phyloP scores from a whole-genome alignment of 2,888 invertebrate genomes.

The Tipula unca region DNA sequence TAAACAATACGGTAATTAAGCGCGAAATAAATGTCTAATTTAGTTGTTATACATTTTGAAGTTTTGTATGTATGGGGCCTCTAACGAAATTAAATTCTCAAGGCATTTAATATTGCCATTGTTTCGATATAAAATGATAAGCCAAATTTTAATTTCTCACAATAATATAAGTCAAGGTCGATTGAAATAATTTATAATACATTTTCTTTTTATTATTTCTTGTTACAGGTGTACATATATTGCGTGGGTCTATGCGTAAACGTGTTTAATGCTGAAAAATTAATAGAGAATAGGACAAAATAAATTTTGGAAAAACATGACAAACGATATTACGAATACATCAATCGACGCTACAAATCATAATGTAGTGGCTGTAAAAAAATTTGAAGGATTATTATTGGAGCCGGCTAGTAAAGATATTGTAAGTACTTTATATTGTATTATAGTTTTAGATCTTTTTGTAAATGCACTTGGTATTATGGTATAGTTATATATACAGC shows the following conservation, averaged over 20 bases:
- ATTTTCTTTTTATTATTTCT: neutral
- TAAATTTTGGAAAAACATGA: neutral
- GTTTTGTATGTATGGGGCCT: neutral
- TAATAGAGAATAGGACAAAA: neutral
- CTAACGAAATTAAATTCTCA: neutral
- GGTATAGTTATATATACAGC: too few relatives aligned
- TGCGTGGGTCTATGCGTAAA: neutral
- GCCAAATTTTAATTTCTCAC: neutral
- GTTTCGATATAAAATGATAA: neutral
- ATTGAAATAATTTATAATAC: neutral
- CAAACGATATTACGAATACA: neutral
- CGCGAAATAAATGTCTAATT: neutral
- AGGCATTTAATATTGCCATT: neutral
- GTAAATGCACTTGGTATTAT: neutral
- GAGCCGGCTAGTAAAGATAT: constrained; percentile 29
- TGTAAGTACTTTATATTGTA: constrained; percentile 26
- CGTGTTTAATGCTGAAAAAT: neutral
- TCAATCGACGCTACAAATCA: neutral
- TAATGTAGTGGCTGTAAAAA: constrained; percentile 26
- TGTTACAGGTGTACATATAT: neutral
- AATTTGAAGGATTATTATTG: constrained; percentile 28
- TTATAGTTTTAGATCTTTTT: neutral
- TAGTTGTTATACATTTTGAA: neutral
- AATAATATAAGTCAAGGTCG: neutral
- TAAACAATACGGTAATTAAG: neutral